phyloP scores from a whole-genome alignment of 2,113 vertebrate genomes.

The Psammodynastes pulverulentus region DNA sequence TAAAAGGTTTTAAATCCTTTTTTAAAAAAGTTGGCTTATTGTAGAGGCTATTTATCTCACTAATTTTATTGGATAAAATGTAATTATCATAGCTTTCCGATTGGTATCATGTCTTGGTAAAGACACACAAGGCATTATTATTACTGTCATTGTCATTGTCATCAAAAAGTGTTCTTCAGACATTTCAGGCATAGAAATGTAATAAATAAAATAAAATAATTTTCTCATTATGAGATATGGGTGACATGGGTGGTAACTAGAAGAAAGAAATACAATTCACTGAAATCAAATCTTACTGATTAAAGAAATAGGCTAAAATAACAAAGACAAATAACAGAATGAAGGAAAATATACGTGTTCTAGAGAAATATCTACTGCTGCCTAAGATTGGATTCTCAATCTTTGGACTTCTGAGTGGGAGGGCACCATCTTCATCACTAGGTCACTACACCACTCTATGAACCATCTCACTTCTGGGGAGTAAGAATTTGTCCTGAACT shows the following conservation, averaged over 20 bases:
- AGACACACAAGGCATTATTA: neutral
- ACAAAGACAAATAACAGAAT: neutral
- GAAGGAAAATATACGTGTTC: neutral
- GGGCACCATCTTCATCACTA: neutral
- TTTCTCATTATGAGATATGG: neutral
- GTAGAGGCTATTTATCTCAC: neutral
- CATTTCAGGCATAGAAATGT: neutral
- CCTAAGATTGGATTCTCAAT: neutral
- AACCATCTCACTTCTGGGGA: neutral
- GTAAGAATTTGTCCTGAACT: neutral
- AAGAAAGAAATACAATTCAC: neutral
- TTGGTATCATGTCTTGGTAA: neutral
- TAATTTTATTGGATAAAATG: neutral
- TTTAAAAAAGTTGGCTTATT: neutral
- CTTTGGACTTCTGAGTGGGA: neutral
- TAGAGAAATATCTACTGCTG: neutral
- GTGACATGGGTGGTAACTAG: neutral
- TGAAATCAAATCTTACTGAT: neutral
- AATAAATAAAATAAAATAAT: neutral
- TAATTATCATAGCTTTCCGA: neutral
- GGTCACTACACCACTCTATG: neutral
- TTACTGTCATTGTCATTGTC: neutral
- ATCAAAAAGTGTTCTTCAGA: neutral
- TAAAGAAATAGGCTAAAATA: neutral
- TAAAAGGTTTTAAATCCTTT: neutral